Evolutionary conservation across 2,113 vertebrate genomes (phyloP).

Genomic region (Oryzias curvinotus): DNA sequence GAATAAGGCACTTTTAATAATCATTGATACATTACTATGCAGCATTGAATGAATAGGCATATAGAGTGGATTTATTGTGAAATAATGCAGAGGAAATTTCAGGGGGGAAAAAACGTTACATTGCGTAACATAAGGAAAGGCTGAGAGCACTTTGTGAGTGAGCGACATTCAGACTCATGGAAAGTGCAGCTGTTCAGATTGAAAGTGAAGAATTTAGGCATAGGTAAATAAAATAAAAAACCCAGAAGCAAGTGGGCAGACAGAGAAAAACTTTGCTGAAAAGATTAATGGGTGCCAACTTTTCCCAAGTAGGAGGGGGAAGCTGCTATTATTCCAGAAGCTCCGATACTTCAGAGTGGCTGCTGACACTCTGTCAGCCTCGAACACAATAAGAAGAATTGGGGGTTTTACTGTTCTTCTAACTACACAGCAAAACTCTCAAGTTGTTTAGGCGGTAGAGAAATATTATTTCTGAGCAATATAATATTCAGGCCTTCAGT

Average conservation of each 20-base stretch:
- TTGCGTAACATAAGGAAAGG: neutral
- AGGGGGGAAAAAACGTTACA: too few relatives aligned
- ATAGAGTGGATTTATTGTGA: too few relatives aligned
- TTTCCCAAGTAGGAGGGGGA: constrained; percentile 5
- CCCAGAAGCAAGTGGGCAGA: constrained; percentile 2
- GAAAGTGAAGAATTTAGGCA: constrained; percentile 1
- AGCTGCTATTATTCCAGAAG: constrained; percentile 2
- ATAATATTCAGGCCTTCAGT: too few relatives aligned
- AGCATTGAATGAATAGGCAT: too few relatives aligned
- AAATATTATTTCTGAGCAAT: too few relatives aligned
- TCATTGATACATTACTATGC: too few relatives aligned
- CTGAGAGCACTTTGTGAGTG: neutral
- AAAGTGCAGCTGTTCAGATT: neutral
- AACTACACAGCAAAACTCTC: neutral
- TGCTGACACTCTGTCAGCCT: neutral
- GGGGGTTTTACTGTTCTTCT: neutral
- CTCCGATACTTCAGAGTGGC: constrained; percentile 3
- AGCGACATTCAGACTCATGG: neutral
- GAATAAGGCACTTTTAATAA: neutral
- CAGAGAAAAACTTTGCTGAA: constrained; percentile 19
- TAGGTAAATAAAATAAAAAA: constrained; percentile 3
- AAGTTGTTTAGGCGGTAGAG: neutral
- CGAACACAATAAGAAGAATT: neutral
- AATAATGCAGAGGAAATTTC: too few relatives aligned
- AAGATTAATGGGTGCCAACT: constrained; percentile 10